Evolutionary conservation across 2,113 vertebrate species (phyloP).

Genomic region (Anhinga rufa): DNA sequence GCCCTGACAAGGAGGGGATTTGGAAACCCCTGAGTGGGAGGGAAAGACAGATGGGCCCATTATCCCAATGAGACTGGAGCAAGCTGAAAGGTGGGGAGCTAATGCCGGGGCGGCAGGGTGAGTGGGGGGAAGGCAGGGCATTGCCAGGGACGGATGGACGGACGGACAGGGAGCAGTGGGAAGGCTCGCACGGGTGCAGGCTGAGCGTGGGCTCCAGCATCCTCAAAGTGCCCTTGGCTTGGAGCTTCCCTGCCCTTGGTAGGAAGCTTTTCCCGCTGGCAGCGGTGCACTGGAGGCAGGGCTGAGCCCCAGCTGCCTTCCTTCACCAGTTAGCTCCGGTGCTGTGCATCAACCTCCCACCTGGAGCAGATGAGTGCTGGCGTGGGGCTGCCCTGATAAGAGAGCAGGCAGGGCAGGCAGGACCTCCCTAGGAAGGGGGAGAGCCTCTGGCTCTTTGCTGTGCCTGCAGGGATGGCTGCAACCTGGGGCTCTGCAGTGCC

Average conservation of each 20-base stretch:
- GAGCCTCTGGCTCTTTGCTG: neutral
- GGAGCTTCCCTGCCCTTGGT: neutral
- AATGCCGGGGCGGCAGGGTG: fast-evolving
- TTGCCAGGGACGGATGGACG: neutral
- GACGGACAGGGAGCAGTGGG: neutral
- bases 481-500: fast-evolving
- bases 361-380: neutral
- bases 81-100: neutral
- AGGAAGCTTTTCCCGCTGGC: neutral
- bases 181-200: fast-evolving
- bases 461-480: neutral
- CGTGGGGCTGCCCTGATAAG: neutral
- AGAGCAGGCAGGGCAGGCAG: fast-evolving
- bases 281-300: neutral
- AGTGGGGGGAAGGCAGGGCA: neutral
- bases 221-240: neutral
- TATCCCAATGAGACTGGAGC: neutral
- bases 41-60: neutral
- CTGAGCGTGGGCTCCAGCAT: neutral
- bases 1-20: neutral
- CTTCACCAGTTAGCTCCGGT: neutral
- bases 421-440: fast-evolving
- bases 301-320: neutral
- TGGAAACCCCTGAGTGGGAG: neutral
- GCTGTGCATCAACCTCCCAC: neutral